Evolutionary conservation across 1,140 invertebrate species (phyloP), one percentile per base, ranked within the genome.

Genomic region (Solenopsis invicta): DNA sequence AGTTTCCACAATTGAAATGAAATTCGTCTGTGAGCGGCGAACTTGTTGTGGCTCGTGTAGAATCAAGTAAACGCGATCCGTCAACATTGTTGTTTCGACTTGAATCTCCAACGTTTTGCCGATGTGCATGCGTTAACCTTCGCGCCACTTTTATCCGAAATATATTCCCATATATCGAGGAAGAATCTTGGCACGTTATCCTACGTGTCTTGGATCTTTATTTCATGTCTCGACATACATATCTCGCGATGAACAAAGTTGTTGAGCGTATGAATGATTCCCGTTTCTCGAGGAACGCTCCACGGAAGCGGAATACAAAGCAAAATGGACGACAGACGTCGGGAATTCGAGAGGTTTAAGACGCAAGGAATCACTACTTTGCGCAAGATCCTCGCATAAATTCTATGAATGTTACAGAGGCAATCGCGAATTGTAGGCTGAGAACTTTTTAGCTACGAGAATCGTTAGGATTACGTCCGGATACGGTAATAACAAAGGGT

Each of bases 241-340:
- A 74, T 54, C n/a, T 21, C 29, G 45, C 69, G 69, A 84, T 84
- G 80, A 75, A 41, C 16, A 74, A 84, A 84, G 54, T 84, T 75
- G 69, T 56, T 75, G 80, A 84, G 75, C 80, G 80, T 84, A 84
- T 84, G 80, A 84, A 84, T 84, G 80, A 84, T 84, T 84, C 69
- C 13, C 54, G 66, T 61, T 84, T 61, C 54, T 16, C 54, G 41
- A 21, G 69, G 24, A 50, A 16, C 24, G 80, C n/a, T 75, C n/a
- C 69, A 59, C 50, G 50, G 21, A 45, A 72, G 29, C 18, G 69
- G 69, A 75, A 75, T 84, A 84, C 69, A 84, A 84, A 84, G 69
- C 69, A 45, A 59, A 50, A 75, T 50, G 71, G 56, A 74, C 69
- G 80, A 21, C 69, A 80, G 29, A 21, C 50, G 21, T 45, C 13